Evolutionary conservation across 2,888 invertebrate genomes (phyloP), one percentile per base, ranked within the genome.

Genomic region (Sicus ferrugineus): DNA sequence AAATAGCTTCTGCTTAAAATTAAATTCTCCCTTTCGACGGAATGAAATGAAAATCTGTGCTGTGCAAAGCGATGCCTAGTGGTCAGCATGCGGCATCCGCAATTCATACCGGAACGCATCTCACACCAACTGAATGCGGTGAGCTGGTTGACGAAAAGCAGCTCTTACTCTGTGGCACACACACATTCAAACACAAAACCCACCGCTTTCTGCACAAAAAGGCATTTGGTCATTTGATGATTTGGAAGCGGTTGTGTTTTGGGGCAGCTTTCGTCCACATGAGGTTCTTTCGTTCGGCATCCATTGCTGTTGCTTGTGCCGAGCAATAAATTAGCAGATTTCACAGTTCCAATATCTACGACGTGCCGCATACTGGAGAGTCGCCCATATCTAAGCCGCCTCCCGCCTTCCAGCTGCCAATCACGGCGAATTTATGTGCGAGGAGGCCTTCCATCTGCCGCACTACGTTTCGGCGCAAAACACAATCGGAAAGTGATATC

Each of bases 1-100:
- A 69, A 69, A 69, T 69, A 61, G 66, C 69, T 52, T 50, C 65
- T 28, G 61, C 61, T 69, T 65, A 66, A 69, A 69, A 69, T 69
- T 61, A 52, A 69, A 69, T 69, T 69, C 65, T 65, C 38, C 31
- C 66, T 30, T 34, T 59, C 46, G 50, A 14, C 23, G 23, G 31
- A 58, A 34, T 54, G 56, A 38, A 38, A 54, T 50, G 54, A 14
- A 56, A 59, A 59, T 59, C 59, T 23, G 38, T 14, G 54, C 34
- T 31, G 31, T 34, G 34, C 34, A 34, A 21, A 54, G 26, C 34
- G 34, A 30, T 34, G 58, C 16, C 34, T 14, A 42, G 16, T 34
- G 23, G 9, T 21, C 50, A 30, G 28, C 28, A 56, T 56, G 30
- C 31, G 56, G 19, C 59, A 31, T 34, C n/a, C 58, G 23, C 52